Base-by-base conservation (phyloP, 2,888 invertebrate species). In the Hermaeophaga mercurialis region DNA sequence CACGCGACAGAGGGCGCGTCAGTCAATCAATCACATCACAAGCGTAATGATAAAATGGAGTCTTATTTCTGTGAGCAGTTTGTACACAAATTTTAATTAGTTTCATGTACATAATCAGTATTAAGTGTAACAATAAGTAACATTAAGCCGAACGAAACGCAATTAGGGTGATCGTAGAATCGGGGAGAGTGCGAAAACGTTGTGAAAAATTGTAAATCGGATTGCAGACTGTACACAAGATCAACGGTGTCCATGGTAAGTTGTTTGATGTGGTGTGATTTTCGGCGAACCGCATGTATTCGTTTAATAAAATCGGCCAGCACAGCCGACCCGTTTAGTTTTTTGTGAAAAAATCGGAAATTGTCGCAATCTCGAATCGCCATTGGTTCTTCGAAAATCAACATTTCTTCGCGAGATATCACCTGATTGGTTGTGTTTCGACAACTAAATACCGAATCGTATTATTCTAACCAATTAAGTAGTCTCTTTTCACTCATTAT, bases 401-500 rank as follows among this genome's bases (percentile, higher is more conserved):
- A 78, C 78, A 78, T 78, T 79, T 79, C 75, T 73, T 72, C 69
- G 70, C 70, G 72, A 76, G 74, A 76, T 75, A 77, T 78, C 77
- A 78, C 76, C 78, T 78, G 78, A 78, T 79, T 78, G 80, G 80
- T 77, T 71, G 77, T 71, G 73, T 76, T 76, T 77, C 75, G 75
- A 75, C 76, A 77, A 75, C 75, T 75, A 75, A 75, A 74, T 75
- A 74, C 75, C 73, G 75, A 77, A 77, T 75, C 73, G 76, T 76
- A 77, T 78, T 78, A 78, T 78, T 78, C 75, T 76, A 77, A 76
- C 79, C 79, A 80, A 80, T 79, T 78, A 78, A 77, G 77, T 73
- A 71, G 73, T 72, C 70, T 70, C 69, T 70, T 71, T 70, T 70
- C 68, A 69, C 74, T 78, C 71, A 73, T 72, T 70, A 70, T 66